Percentiles rank a stretch among this genome's conserved stretches.
These are phyloP conservation scores for Drosophila tristis DNA, from an alignment of 1,140 invertebrate genomes.

Conservation along the genomic window DNA sequence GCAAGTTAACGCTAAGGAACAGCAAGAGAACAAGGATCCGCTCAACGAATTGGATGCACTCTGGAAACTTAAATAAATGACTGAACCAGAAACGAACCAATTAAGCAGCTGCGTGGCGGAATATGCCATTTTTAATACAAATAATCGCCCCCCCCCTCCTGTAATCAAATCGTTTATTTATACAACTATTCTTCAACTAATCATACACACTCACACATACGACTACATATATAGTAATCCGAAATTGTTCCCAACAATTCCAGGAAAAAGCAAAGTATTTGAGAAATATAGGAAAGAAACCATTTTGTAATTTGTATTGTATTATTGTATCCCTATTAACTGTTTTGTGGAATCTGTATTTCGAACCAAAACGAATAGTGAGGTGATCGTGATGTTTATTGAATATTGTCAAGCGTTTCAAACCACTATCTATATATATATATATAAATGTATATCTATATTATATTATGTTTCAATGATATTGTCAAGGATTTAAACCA, in stretches of 20 bases:
- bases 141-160: too few relatives aligned
- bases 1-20: constrained; percentile 77
- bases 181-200: constrained; percentile 41
- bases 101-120: constrained; percentile 12
- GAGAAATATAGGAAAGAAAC: constrained; percentile 43
- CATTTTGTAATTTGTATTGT: constrained; percentile 39
- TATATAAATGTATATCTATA: constrained; percentile 8
- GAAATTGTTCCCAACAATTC: constrained; percentile 63
- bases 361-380: constrained; percentile 53
- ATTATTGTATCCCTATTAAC: constrained; percentile 36
- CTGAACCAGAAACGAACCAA: constrained; percentile 42
- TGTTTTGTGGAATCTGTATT: constrained; percentile 60
- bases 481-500: constrained; percentile 26
- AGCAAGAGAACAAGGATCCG: constrained; percentile 82
- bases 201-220: constrained; percentile 3
- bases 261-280: constrained; percentile 44
- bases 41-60: constrained; percentile 83
- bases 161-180: constrained; percentile 36
- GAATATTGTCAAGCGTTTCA: constrained; percentile 45
- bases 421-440: constrained; percentile 27
- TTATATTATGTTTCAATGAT: constrained; percentile 30
- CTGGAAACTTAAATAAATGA: constrained; percentile 82
- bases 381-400: constrained; percentile 69
- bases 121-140: not conserved
- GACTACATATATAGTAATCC: constrained; percentile 26